Base-by-base conservation (phyloP, 2,113 vertebrate genomes). In the Strigops habroptila region DNA sequence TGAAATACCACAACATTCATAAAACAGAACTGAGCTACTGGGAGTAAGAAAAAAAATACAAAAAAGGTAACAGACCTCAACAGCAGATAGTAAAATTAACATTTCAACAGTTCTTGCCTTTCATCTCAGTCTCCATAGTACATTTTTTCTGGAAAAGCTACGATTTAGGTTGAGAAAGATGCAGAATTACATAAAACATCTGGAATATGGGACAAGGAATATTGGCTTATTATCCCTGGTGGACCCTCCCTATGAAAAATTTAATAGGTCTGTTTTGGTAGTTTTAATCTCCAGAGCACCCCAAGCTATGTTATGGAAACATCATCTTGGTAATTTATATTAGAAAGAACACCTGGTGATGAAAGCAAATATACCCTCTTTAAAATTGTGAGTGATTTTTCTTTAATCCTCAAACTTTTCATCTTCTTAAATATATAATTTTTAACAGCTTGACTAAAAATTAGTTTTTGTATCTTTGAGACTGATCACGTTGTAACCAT, bases 21-120 rank as follows among this genome's bases (percentile, higher is more conserved):
- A 99, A 99, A 99, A 99, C 98, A 99, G 98, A 99, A 98, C 98
- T 98, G 98, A 99, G 98, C 98, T 98, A 98, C 98, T 99, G 99
- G 99, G 99, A 99, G 98, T 98, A 97, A 96, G 97, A 96, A 97
- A 97, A 97, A 97, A 98, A 97, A 98, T 93, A 97, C 96, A 98
- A 98, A 98, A 97, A 99, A 99, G 98, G 98, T 99, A 99, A 98
- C 98, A 98, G 98, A 98, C 98, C 98, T 99, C 98, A 98, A 99
- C 98, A 99, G 98, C 98, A 99, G 99, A 99, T 98, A 99, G 99
- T 98, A 98, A 99, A 99, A 99, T 99, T 99, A 99, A 99, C 99
- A 99, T 99, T 99, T 99, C 99, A 99, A 99, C 98, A 99, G 98
- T 98, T 99, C 97, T 97, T 98, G 97, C 98, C 98, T 99, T 99